A percentile compares a stretch with the other conserved stretches of the same genome.
Conservation (phyloP, 2,797 vertebrate genomes). For the Alauda arvensis region DNA sequence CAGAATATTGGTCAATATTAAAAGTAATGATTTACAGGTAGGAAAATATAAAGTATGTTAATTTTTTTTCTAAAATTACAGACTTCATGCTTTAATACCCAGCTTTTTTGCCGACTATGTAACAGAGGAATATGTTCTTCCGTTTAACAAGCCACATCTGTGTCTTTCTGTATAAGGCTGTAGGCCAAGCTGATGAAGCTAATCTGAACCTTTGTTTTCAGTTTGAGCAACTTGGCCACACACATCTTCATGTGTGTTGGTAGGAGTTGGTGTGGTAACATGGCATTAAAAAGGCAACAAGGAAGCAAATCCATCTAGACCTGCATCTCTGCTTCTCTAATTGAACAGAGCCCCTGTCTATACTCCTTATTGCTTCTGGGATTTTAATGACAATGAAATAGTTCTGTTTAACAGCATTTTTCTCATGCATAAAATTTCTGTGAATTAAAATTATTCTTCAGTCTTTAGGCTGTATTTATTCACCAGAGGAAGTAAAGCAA, state of each 20-base stretch:
- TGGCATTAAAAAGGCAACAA: neutral
- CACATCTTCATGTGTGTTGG: neutral
- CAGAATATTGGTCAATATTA: neutral
- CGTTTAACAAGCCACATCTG: neutral
- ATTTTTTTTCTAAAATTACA: neutral
- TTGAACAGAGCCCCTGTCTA: neutral
- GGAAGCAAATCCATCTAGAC: neutral
- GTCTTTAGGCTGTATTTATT: neutral
- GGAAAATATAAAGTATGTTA: neutral
- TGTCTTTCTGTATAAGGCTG: neutral
- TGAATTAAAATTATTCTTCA: neutral
- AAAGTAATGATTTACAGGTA: neutral
- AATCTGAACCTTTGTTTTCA: neutral
- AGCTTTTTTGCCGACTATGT: accelerated
- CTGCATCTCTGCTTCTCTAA: neutral
- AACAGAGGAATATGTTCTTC: neutral
- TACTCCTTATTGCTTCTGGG: neutral
- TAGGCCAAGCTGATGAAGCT: neutral
- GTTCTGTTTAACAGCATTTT: neutral
- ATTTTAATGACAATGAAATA: neutral
- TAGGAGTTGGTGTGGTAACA: neutral
- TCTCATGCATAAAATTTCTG: neutral
- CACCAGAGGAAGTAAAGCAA: neutral
- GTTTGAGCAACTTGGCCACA: neutral
- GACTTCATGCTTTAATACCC: neutral